Evolutionary conservation across 2,113 vertebrate species (phyloP).

Genomic region (Spea multiplicata): DNA sequence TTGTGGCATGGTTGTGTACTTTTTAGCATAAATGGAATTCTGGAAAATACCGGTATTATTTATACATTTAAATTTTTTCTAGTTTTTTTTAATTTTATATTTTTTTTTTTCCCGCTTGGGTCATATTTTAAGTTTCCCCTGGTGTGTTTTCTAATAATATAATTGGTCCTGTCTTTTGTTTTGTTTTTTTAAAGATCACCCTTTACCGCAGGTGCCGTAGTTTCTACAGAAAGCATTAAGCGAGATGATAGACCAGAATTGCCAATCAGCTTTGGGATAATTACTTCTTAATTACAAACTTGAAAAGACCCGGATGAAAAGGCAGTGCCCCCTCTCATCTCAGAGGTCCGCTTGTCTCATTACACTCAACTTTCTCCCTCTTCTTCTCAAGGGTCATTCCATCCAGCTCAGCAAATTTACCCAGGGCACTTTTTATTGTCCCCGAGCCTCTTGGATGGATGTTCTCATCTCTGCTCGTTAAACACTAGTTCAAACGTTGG

Average conservation of each 20-base stretch:
- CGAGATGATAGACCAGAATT: constrained; percentile 37
- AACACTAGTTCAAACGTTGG: constrained; percentile 29
- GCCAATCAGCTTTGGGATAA: constrained; percentile 22
- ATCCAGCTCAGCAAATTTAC: constrained; percentile 48
- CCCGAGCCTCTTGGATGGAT: background rate
- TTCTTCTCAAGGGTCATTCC: constrained; percentile 36
- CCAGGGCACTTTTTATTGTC: constrained; percentile 34
- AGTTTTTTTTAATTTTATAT: no score
- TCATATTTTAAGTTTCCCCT: no score
- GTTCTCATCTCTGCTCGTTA: constrained; percentile 27
- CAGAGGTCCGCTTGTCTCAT: constrained; percentile 24
- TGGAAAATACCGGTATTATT: no score
- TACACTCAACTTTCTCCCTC: constrained; percentile 47
- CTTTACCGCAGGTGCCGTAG: constrained; percentile 4
- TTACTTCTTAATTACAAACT: constrained; percentile 11
- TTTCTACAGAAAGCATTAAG: background rate
- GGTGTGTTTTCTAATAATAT: no score
- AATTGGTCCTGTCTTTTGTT: no score
- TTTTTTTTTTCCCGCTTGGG: no score
- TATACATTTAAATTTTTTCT: no score
- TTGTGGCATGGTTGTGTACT: no score
- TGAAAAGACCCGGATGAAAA: constrained; percentile 47
- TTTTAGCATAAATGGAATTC: no score
- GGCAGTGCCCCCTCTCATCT: constrained; percentile 6
- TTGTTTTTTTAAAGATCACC: no score